phyloP scores from a whole-genome alignment of 2,113 vertebrate genomes.

The Dromaius novaehollandiae region DNA sequence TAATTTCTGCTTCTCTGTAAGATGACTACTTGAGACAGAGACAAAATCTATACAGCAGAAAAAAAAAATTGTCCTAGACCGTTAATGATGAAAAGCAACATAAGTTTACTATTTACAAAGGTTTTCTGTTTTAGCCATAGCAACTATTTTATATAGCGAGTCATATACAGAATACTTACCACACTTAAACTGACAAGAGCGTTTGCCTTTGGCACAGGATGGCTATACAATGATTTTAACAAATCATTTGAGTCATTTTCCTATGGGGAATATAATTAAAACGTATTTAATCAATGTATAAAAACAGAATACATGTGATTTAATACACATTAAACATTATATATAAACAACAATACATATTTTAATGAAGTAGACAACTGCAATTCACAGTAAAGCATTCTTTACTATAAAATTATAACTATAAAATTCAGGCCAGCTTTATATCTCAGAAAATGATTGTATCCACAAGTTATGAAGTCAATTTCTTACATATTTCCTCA shows the following conservation, averaged over 20 bases:
- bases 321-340: neutral
- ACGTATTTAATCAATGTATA: neutral
- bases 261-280: slow-evolving; percentile 72
- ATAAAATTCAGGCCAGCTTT: neutral
- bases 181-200: slow-evolving; percentile 92
- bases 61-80: neutral
- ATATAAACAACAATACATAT: neutral
- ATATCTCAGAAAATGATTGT: neutral
- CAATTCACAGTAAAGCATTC: neutral
- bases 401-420: neutral
- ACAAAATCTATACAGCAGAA: neutral
- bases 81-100: neutral
- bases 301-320: neutral
- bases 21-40: neutral
- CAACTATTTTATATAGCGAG: neutral
- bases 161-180: slow-evolving; percentile 81
- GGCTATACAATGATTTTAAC: slow-evolving; percentile 88
- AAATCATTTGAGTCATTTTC: slow-evolving; percentile 94
- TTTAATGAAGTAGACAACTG: neutral
- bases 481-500: neutral
- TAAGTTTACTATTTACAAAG: neutral
- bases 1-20: slow-evolving; percentile 10
- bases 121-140: neutral
- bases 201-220: slow-evolving; percentile 92
- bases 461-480: neutral